Evolutionary conservation across 2,888 invertebrate genomes (phyloP).

Genomic region (Rotaria magnacalcarata): DNA sequence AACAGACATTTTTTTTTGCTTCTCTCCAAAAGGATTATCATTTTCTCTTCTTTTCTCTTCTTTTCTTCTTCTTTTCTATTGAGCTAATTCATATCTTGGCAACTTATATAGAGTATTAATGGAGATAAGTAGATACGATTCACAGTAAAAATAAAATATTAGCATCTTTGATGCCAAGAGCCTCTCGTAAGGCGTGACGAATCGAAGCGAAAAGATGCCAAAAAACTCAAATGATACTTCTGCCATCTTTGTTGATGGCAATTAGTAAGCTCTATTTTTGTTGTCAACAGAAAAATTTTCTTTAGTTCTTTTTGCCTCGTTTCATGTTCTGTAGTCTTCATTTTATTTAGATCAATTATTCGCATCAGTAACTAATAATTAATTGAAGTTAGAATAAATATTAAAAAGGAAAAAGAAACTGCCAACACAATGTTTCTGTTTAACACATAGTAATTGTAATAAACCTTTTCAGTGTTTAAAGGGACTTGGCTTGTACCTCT

Average conservation of each 20-base stretch:
- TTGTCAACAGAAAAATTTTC: background rate
- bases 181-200: background rate
- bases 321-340: background rate
- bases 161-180: background rate
- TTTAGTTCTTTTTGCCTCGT: background rate
- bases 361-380: background rate
- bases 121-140: background rate
- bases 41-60: background rate
- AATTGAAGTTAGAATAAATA: background rate
- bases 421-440: background rate
- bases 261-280: background rate
- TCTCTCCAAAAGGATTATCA: background rate
- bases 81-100: background rate
- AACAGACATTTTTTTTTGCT: background rate
- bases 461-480: background rate
- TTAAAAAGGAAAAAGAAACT: background rate
- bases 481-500: too few relatives aligned
- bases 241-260: background rate
- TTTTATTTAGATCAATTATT: background rate
- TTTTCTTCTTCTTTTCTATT: background rate
- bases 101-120: background rate
- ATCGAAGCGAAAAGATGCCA: background rate
- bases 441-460: background rate
- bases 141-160: background rate
- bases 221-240: conserved; percentile 1